Conservation (phyloP, 2,797 vertebrate species). For the Phaenicophaeus curvirostris region DNA sequence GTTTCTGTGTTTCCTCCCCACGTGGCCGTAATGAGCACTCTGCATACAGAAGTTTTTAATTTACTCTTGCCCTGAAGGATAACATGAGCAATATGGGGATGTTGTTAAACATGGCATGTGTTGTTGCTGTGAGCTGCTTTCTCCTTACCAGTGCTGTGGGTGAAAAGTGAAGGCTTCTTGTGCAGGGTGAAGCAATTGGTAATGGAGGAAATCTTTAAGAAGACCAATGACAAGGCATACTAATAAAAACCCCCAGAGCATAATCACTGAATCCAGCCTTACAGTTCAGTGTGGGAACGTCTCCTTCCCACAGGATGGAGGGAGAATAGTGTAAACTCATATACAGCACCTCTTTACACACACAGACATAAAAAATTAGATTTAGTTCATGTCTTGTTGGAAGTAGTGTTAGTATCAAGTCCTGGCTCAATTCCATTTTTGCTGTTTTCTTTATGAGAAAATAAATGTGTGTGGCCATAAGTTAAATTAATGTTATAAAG, state of each 20-base stretch:
- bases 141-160: background rate
- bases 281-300: slow-evolving; percentile 26
- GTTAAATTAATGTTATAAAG: slow-evolving; percentile 30
- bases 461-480: background rate
- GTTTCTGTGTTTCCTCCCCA: background rate
- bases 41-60: background rate
- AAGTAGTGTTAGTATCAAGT: background rate
- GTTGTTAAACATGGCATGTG: background rate
- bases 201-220: background rate
- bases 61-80: background rate
- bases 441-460: slow-evolving; percentile 34
- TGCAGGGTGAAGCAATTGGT: background rate
- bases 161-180: background rate
- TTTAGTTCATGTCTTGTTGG: background rate
- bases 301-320: background rate
- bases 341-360: background rate
- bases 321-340: background rate
- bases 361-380: slow-evolving; percentile 2
- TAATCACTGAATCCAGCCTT: slow-evolving; percentile 37
- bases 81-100: background rate
- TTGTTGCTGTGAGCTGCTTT: background rate
- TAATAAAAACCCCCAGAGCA: background rate
- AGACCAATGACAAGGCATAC: background rate
- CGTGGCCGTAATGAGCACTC: background rate
- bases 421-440: slow-evolving; percentile 12